Evolutionary conservation across 2,113 vertebrate genomes (phyloP), one percentile per base, ranked within the genome.

Genomic region (Myanophis thanlyinensis): DNA sequence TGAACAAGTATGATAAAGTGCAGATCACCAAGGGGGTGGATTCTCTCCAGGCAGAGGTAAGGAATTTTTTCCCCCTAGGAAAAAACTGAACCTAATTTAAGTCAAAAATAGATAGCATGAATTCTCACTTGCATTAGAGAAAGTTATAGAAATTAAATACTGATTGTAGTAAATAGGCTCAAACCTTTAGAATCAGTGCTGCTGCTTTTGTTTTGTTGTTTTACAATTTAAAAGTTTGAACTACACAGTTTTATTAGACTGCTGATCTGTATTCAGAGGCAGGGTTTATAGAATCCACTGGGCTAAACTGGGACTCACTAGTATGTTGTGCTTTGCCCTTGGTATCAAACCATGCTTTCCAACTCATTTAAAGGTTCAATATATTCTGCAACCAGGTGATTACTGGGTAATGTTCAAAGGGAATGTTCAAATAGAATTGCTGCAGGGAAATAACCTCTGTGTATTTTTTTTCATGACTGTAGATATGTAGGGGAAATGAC

Each of bases 1-100:
- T 92, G 87, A 46, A 85, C 15, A 93, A 62, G 23, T 92, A 18
- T 8, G 52, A 49, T 0, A 4, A 62, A 22, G 5, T 52, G 11
- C 62, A 25, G 35, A 0, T 91, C 54, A 89, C 85, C 8, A 85
- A 89, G 46, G 90, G 48, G 3, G 15, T 54, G 12, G 86, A 91
- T 11, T 40, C 13, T 13, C 88, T 95, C 85, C 67, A 91, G 87
- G 94, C 53, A 51, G 44, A 93, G 51, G 56, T 91, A 89, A 91
- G 51, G 80, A 85, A 51, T 7, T 47, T 59, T 88, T 18, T 22
- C 23, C 4, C 12, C 12, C 9, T 7, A n/a, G 40, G 40, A 86
- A 91, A 91, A 8, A 12, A 88, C 67, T 85, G 88, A 87, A n/a
- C 22, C 44, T 73, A 85, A 11, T 52, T 84, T 9, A 22, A 53